Percentiles rank a stretch among this genome's conserved stretches.
These are phyloP conservation scores for Drosophila lacteicornis DNA, from an alignment of 1,140 invertebrate genomes.

Conservation along the genomic window DNA sequence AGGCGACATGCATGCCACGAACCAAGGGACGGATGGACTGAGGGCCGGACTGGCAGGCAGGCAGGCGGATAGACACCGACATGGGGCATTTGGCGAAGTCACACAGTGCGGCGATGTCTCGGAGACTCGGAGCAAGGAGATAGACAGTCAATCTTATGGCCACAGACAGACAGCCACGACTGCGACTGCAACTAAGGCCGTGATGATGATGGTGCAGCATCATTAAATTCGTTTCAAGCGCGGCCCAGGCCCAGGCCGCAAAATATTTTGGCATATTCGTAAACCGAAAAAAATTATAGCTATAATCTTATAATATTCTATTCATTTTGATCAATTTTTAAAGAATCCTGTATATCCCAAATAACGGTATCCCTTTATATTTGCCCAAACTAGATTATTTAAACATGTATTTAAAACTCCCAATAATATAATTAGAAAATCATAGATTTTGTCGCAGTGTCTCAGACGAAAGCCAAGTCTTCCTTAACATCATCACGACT, in stretches of 20 bases:
- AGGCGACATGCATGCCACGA: constrained; percentile 75
- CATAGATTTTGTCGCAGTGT: constrained; percentile 21
- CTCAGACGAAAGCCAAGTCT: constrained; percentile 37
- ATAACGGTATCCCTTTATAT: neutral
- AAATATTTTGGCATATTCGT: constrained; percentile 74
- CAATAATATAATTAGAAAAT: neutral
- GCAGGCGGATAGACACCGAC: constrained; percentile 52
- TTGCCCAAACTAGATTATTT: too few species aligned
- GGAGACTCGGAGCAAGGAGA: constrained; percentile 49
- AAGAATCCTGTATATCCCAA: neutral
- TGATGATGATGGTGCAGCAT: constrained; percentile 63
- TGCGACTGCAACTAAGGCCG: constrained; percentile 16
- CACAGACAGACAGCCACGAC: constrained; percentile 60
- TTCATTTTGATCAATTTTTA: neutral
- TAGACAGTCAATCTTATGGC: constrained; percentile 81
- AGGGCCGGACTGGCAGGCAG: constrained; percentile 17
- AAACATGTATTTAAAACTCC: accelerated
- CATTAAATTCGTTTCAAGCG: constrained; percentile 80
- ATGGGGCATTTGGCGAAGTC: constrained; percentile 61
- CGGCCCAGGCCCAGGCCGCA: constrained; percentile 31
- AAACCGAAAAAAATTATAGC: constrained; percentile 1
- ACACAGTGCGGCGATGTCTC: constrained; percentile 27
- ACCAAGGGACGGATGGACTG: constrained; percentile 18
- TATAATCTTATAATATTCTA: neutral
- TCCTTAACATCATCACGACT: constrained; percentile 78